phyloP scores from a whole-genome alignment of 2,797 vertebrate species.

The Bradypodion pumilum region DNA sequence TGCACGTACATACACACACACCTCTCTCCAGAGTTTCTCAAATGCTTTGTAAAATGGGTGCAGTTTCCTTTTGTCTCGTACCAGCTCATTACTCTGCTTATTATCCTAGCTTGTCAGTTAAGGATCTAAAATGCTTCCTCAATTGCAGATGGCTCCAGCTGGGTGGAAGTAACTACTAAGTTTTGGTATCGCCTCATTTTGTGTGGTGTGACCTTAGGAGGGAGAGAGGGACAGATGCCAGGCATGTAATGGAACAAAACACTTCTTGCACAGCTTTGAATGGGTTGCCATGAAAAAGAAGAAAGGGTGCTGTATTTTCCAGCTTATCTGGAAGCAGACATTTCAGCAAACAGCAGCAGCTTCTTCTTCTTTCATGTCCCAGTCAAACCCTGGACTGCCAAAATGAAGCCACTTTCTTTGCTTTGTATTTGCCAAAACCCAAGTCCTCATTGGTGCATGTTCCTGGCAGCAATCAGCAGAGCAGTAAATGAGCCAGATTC shows the following conservation, averaged over 20 bases:
- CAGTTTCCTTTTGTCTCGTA: neutral
- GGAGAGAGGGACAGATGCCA: neutral
- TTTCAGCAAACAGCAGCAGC: no score
- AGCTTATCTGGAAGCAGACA: no score
- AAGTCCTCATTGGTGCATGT: no score
- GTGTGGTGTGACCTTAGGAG: neutral
- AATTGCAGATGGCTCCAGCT: neutral
- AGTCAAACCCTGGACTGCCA: no score
- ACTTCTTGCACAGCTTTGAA: no score
- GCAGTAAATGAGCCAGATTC: no score
- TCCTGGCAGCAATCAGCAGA: no score
- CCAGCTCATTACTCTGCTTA: neutral
- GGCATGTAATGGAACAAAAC: neutral
- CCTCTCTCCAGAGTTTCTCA: neutral
- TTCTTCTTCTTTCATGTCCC: no score
- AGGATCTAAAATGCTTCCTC: constrained; percentile 19
- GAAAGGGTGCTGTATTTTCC: no score
- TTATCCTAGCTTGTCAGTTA: constrained; percentile 1
- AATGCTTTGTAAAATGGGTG: neutral
- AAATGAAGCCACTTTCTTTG: no score
- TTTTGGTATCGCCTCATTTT: constrained; percentile 25
- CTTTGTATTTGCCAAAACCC: no score
- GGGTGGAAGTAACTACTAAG: constrained; percentile 25
- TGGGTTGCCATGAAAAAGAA: neutral
- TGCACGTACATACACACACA: neutral